These are phyloP conservation scores for Apaloderma vittatum DNA, from an alignment of 2,113 vertebrate genomes.

Conservation along the genomic window DNA sequence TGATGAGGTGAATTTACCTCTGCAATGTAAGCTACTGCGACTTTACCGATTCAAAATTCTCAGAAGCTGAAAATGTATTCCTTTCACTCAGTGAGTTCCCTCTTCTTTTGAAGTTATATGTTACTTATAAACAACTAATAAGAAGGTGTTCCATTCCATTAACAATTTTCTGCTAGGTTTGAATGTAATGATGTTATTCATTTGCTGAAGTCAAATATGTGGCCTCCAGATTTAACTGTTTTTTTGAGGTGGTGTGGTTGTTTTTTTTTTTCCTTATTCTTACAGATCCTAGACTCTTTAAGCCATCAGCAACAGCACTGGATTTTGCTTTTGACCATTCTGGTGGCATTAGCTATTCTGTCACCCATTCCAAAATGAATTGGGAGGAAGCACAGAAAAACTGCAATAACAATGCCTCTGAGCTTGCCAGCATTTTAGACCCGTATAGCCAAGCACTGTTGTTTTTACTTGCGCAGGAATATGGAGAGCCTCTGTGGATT, in stretches of 20 bases:
- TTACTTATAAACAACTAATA: neutral
- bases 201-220: neutral
- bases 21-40: neutral
- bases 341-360: conserved; percentile 84
- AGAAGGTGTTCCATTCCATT: neutral
- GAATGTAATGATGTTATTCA: neutral
- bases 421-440: conserved; percentile 86
- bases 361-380: conserved; percentile 81
- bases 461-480: conserved; percentile 72
- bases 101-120: neutral
- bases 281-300: conserved; percentile 82
- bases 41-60: neutral
- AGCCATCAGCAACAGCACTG: conserved; percentile 63
- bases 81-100: neutral
- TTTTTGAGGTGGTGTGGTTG: rapidly evolving
- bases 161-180: neutral
- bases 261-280: neutral
- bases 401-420: conserved; percentile 82
- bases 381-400: conserved; percentile 89
- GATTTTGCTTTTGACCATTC: conserved; percentile 71
- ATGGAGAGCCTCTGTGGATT: conserved; percentile 88
- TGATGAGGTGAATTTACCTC: neutral
- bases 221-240: neutral
- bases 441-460: conserved; percentile 80
- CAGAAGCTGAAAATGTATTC: neutral